A percentile compares a stretch with the other conserved stretches of the same genome.
phyloP scores from a whole-genome alignment of 2,888 invertebrate species.

The Sphinx pinastri region DNA sequence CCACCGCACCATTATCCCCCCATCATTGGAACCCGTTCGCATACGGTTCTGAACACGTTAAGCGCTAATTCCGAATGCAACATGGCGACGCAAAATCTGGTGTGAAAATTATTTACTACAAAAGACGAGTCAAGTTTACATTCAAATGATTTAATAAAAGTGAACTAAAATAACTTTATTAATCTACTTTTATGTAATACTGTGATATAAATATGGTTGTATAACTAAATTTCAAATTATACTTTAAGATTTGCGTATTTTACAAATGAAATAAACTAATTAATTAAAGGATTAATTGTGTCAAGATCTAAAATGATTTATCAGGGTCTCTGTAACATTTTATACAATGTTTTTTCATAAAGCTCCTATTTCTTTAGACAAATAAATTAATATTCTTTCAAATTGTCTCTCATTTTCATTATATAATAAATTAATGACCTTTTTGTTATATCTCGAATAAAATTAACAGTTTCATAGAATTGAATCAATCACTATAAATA shows the following conservation, averaged over 20 bases:
- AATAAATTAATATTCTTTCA: too few relatives aligned
- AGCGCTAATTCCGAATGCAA: constrained; percentile 11
- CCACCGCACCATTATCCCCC: constrained; percentile 40
- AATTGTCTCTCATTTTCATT: too few relatives aligned
- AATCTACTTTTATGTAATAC: neutral
- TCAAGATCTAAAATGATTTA: neutral
- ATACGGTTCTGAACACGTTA: neutral
- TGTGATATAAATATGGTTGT: constrained; percentile 7
- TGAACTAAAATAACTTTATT: neutral
- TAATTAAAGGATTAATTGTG: neutral
- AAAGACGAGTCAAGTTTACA: too few relatives aligned
- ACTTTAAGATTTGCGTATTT: neutral
- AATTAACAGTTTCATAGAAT: too few relatives aligned
- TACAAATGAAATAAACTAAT: constrained; percentile 17
- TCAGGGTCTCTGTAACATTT: too few relatives aligned
- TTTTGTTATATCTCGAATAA: too few relatives aligned
- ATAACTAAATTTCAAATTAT: neutral
- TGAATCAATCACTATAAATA: too few relatives aligned
- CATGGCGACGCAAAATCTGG: neutral
- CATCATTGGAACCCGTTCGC: constrained; percentile 33
- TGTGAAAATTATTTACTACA: neutral
- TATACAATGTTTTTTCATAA: too few relatives aligned
- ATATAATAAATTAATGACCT: too few relatives aligned
- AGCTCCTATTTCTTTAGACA: too few relatives aligned
- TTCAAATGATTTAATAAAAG: too few relatives aligned